Conservation (phyloP, 2,113 vertebrate genomes). For the Actenoides lindsayi region DNA sequence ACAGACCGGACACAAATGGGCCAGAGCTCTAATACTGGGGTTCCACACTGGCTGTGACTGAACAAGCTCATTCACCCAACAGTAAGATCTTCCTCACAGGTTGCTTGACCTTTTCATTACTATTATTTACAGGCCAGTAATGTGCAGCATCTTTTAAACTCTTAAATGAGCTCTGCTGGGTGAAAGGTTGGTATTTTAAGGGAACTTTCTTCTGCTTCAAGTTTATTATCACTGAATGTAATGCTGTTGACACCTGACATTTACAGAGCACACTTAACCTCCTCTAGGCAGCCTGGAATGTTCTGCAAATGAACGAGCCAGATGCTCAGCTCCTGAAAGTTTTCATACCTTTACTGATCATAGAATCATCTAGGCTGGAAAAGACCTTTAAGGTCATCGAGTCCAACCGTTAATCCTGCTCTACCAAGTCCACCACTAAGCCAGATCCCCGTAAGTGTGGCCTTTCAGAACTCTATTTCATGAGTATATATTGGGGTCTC, state of each 20-base stretch:
- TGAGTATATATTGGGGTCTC: background rate
- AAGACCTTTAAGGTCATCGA: too few relatives aligned
- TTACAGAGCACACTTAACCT: constrained; percentile 24
- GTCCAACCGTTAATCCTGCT: too few relatives aligned
- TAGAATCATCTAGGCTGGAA: too few relatives aligned
- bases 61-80: background rate
- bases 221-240: background rate
- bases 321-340: background rate
- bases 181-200: constrained; percentile 56
- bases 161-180: constrained; percentile 13
- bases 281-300: background rate
- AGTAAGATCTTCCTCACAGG: constrained; percentile 11
- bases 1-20: background rate
- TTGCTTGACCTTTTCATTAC: constrained; percentile 51
- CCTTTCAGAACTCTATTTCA: background rate
- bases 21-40: background rate
- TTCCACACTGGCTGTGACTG: background rate
- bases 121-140: constrained; percentile 42
- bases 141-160: constrained; percentile 12
- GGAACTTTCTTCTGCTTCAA: background rate
- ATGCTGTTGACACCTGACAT: constrained; percentile 21
- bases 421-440: too few relatives aligned
- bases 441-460: background rate
- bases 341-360: background rate
- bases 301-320: background rate